phyloP scores from a whole-genome alignment of 2,797 vertebrate species.

The Hyperoplus immaculatus region DNA sequence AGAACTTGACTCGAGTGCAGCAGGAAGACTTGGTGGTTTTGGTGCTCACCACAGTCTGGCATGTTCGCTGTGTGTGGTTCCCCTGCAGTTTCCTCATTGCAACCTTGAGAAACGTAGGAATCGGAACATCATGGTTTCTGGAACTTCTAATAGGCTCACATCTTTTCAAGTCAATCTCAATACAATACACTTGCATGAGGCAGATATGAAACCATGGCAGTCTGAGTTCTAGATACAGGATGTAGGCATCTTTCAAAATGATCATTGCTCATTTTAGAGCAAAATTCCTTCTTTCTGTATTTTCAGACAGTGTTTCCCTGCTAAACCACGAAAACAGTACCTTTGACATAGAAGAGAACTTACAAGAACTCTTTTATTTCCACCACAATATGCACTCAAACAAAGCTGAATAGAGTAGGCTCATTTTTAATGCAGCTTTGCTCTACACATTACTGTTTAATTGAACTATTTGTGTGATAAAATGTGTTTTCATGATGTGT shows the following conservation, averaged over 20 bases:
- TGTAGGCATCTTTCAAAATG: neutral
- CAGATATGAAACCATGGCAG: neutral
- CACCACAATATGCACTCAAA: too few relatives aligned
- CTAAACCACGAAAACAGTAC: neutral
- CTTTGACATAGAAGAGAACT: neutral
- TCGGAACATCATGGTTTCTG: conserved; percentile 18
- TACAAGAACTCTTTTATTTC: too few relatives aligned
- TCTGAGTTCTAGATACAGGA: neutral
- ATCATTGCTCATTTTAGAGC: neutral
- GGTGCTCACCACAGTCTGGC: conserved; percentile 39
- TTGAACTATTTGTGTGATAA: too few relatives aligned
- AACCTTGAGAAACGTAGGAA: conserved; percentile 8
- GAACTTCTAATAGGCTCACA: neutral
- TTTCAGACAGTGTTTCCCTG: neutral
- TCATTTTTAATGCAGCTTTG: too few relatives aligned
- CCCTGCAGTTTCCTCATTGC: conserved; percentile 17
- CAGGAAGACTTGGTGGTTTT: conserved; percentile 27
- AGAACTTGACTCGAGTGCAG: conserved; percentile 34
- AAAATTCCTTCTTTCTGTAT: neutral
- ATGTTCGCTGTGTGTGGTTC: conserved; percentile 8
- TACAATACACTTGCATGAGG: neutral
- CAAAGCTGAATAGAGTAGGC: too few relatives aligned
- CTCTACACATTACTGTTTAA: too few relatives aligned
- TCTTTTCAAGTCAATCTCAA: neutral
- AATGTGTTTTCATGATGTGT: too few relatives aligned